Conservation (phyloP, 2,797 vertebrate species). For the Danio albolineatus region DNA sequence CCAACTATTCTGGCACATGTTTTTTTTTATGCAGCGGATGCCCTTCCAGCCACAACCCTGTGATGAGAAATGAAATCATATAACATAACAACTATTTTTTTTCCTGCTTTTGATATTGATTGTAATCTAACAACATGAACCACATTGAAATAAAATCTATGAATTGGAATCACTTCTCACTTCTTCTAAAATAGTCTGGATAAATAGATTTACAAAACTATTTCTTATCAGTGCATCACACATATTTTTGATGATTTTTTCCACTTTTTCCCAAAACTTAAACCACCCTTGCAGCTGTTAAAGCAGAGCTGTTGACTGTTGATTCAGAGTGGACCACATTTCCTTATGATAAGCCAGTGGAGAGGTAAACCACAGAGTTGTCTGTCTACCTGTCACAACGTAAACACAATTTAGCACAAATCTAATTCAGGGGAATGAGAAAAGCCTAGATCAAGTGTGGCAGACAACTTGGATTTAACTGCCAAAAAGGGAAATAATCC, state of each 20-base stretch:
- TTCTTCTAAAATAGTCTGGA: background rate
- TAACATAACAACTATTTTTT: no score
- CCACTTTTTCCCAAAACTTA: background rate
- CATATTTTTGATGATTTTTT: constrained; percentile 12
- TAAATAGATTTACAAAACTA: background rate
- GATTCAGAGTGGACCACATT: constrained; percentile 19
- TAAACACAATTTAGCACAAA: constrained; percentile 2
- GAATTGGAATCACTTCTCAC: background rate
- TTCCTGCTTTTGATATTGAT: no score
- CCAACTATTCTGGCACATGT: no score
- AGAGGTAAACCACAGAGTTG: constrained; percentile 20
- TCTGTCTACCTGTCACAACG: background rate
- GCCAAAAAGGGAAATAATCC: constrained; percentile 25
- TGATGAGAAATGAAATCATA: no score
- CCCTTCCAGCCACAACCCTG: no score
- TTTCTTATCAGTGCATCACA: background rate
- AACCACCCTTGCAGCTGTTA: constrained; percentile 29
- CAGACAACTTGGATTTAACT: constrained; percentile 17
- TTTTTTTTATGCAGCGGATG: no score
- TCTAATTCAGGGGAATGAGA: background rate
- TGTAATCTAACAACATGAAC: no score
- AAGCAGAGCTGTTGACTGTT: constrained; percentile 15
- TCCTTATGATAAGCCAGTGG: constrained; percentile 2
- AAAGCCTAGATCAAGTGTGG: background rate
- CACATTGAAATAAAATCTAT: background rate